These are phyloP conservation scores for Characodon lateralis DNA, from an alignment of 2,797 vertebrate genomes.

Conservation along the genomic window DNA sequence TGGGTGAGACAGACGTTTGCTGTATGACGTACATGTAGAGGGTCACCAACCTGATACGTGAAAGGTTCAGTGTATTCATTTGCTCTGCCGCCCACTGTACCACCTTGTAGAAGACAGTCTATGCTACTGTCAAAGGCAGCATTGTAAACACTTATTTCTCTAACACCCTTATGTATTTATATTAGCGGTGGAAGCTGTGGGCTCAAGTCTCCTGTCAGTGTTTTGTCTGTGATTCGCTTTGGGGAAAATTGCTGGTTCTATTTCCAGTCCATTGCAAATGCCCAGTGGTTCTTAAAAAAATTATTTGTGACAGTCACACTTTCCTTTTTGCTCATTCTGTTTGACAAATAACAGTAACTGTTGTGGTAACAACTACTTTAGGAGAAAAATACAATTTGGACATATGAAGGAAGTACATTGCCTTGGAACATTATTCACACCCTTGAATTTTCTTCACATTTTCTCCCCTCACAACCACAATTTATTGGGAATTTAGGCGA, in stretches of 20 bases:
- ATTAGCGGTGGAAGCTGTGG: conserved; percentile 48
- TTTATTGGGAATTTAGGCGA: neutral
- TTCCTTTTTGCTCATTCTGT: conserved; percentile 7
- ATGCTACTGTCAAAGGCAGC: conserved; percentile 23
- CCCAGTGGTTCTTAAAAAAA: conserved; percentile 27
- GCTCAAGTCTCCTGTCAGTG: conserved; percentile 38
- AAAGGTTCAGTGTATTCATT: conserved; percentile 52
- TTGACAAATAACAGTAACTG: neutral
- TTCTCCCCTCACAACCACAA: neutral
- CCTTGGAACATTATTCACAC: neutral
- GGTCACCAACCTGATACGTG: conserved; percentile 24
- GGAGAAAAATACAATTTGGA: neutral
- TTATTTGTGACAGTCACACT: conserved; percentile 1
- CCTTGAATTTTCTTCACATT: neutral
- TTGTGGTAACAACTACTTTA: conserved; percentile 12
- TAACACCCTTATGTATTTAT: conserved; percentile 53
- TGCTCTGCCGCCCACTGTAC: conserved; percentile 50
- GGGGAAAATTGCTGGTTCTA: conserved; percentile 29
- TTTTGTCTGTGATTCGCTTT: conserved; percentile 47
- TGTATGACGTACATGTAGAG: conserved; percentile 29
- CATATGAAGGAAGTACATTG: conserved; percentile 1
- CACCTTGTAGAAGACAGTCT: conserved; percentile 19
- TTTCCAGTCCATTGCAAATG: conserved; percentile 20
- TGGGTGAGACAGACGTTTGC: conserved; percentile 44
- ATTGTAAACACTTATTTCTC: conserved; percentile 27